Evolutionary conservation across 1,140 invertebrate genomes (phyloP).

Genomic region (Procambarus virginalis): DNA sequence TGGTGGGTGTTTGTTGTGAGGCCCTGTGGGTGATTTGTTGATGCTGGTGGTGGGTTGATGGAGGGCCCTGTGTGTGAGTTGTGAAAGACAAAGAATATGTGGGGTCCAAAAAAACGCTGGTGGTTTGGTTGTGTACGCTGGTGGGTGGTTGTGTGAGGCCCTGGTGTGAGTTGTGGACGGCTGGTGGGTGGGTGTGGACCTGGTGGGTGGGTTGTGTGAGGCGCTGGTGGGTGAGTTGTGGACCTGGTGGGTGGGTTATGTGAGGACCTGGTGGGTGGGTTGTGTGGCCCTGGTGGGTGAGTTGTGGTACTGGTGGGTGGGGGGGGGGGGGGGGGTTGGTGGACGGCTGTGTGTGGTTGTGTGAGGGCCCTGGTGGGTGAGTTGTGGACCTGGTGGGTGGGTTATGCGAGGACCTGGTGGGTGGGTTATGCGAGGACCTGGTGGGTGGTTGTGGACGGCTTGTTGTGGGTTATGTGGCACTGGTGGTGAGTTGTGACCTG

Average conservation of each 20-base stretch:
- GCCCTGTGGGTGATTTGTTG: background rate
- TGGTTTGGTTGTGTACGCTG: background rate
- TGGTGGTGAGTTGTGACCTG: background rate
- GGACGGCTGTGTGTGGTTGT: too few relatives aligned
- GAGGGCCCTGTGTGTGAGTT: background rate
- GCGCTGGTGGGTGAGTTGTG: background rate
- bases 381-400: background rate
- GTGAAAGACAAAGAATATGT: too few relatives aligned
- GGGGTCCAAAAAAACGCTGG: too few relatives aligned
- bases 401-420: background rate
- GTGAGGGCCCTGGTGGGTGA: background rate
- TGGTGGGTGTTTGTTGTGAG: background rate
- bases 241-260: background rate
- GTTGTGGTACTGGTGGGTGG: background rate
- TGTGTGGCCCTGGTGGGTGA: background rate
- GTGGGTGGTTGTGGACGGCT: too few relatives aligned
- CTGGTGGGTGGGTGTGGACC: too few relatives aligned
- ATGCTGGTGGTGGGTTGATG: background rate
- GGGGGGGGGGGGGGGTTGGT: background rate
- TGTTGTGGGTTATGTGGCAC: background rate
- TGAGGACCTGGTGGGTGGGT: background rate
- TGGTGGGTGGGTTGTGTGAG: background rate
- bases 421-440: background rate
- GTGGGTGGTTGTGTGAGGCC: background rate
- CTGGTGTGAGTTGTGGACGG: background rate